Conservation (phyloP, 2,113 vertebrate genomes). For the Glaucomys volans region DNA sequence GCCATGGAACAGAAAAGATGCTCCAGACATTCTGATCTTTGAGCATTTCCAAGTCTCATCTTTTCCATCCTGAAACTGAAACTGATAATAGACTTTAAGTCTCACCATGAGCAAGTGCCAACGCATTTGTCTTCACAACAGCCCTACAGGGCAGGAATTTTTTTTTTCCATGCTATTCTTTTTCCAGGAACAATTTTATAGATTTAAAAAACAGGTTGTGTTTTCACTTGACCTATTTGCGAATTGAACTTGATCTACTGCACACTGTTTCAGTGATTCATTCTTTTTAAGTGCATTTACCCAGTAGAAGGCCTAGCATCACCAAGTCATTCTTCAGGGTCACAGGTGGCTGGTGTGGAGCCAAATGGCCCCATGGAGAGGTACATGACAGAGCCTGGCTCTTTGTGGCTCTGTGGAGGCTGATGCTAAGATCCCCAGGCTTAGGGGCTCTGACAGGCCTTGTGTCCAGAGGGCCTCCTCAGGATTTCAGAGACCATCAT, state of each 20-base stretch:
- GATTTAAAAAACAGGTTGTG: slow-evolving; percentile 58
- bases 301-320: background rate
- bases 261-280: slow-evolving; percentile 75
- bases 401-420: background rate
- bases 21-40: background rate
- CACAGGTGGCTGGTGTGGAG: background rate
- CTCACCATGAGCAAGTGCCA: background rate
- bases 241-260: slow-evolving; percentile 74
- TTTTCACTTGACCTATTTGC: slow-evolving; percentile 76
- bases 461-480: background rate
- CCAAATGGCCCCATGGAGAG: background rate
- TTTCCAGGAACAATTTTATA: background rate
- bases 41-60: background rate
- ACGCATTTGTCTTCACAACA: background rate
- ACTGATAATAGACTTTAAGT: background rate
- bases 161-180: background rate
- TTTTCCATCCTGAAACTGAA: background rate
- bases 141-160: background rate
- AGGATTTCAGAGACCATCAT: fast-evolving
- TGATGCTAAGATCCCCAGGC: fast-evolving
- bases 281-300: slow-evolving; percentile 74
- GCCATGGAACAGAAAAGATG: background rate
- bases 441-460: background rate
- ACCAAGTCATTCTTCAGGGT: too few relatives aligned
- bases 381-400: background rate